Evolutionary conservation across 37 sponge, comb jelly and placozoan species (phyloP), one percentile per base, ranked within the genome.

Genomic region (Axinella damicornis): DNA sequence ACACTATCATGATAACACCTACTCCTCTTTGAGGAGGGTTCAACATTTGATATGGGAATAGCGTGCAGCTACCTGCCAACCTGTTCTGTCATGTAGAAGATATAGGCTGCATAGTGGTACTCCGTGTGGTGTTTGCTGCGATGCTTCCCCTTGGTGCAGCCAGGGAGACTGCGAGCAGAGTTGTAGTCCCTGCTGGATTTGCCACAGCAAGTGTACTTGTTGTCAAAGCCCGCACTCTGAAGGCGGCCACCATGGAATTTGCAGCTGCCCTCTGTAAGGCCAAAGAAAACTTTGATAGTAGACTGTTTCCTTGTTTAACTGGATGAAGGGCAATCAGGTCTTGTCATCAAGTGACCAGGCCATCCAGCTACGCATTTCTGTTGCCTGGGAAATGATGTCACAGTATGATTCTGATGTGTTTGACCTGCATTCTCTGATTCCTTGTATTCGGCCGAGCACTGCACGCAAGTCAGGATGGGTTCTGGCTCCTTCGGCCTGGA

Each of bases 131-230:
- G 92, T 24, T 82, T 75, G 72, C 87, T 86, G 41, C 63, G 35
- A 53, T 91, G 92, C 66, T 82, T 91, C 12, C 92, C 92, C 87
- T 91, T 91, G 24, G 78, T 77, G 57, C 92, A 91, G 33, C 92
- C 87, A 0, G 74, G 67, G 15, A 86, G 46, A 14, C 24, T 19
- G 39, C 71, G 33, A 5, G 83, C 74, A 13, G 77, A 21, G 0
- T 85, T 83, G 39, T 62, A 71, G 65, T 76, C 53, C 13, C 32
- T 38, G 59, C 73, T 62, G 18, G 25, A 72, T 20, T 62, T 63
- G 60, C 78, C 73, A 69, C 92, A 91, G 59, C 92, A 91, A 17
- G 40, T 65, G 65, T 82, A 86, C n/a, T 31, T 75, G 74, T 46
- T 60, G 30, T 73, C 73, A 74, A 69, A 84, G 32, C 71, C 75